Conservation (phyloP, 2,113 vertebrate genomes). For the Oryzias curvinotus region DNA sequence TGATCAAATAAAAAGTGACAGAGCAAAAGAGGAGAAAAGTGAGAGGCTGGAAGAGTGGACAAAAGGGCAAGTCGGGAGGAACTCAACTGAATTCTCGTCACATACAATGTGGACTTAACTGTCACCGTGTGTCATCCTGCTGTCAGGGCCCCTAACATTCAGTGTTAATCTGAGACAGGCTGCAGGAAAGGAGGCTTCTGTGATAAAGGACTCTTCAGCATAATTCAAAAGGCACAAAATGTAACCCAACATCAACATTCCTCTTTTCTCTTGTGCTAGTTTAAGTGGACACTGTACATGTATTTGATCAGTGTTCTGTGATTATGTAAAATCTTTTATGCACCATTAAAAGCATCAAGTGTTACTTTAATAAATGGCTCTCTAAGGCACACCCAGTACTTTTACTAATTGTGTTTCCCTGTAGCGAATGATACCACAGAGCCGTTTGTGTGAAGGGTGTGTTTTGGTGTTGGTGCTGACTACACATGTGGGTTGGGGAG, state of each 20-base stretch:
- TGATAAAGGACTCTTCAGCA: not conserved
- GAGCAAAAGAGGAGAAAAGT: constrained; percentile 36
- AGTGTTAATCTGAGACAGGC: constrained; percentile 4
- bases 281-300: constrained; percentile 28
- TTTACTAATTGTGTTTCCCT: constrained; percentile 64
- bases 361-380: constrained; percentile 53
- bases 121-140: constrained; percentile 14
- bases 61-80: constrained; percentile 9
- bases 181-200: not conserved
- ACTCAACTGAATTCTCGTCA: constrained; percentile 39
- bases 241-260: constrained; percentile 3
- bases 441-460: constrained; percentile 40
- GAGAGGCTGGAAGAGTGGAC: constrained; percentile 20
- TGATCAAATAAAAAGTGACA: constrained; percentile 55
- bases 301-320: constrained; percentile 43
- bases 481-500: constrained; percentile 11
- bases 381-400: constrained; percentile 42
- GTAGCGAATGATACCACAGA: constrained; percentile 39
- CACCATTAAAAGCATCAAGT: constrained; percentile 49
- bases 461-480: constrained; percentile 26
- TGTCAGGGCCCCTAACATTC: constrained; percentile 12
- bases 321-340: constrained; percentile 45
- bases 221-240: constrained; percentile 15
- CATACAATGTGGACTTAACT: constrained; percentile 35
- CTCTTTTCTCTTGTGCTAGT: constrained; percentile 20